Base-by-base conservation (phyloP, 2,113 vertebrate species). In the Camelus bactrianus region DNA sequence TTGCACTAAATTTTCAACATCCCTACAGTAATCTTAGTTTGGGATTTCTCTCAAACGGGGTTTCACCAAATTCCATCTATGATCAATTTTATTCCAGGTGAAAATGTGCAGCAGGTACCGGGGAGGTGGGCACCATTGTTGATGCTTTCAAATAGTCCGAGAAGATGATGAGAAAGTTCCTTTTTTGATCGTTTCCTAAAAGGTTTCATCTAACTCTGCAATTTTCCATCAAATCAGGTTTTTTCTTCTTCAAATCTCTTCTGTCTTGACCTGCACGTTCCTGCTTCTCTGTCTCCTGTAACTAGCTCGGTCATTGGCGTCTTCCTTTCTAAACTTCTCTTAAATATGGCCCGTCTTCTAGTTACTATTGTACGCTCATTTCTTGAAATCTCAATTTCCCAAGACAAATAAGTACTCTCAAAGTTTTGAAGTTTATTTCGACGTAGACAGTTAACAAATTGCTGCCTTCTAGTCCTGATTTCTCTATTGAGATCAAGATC, bases 1-100 rank as follows among this genome's bases (percentile, higher is more conserved):
- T 90, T 98, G 69, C 85, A 94, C 22, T 94, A 72, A 90, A 97
- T 97, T 97, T 97, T 97, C 95, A 96, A 95, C 96, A 90, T 93
- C 19, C 2, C 94, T 95, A 87, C 30, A 95, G 95, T 81, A 91
- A 95, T 85, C 95, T 91, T 92, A 96, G 76, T 89, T 84, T 82
- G 89, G 94, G 89, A 97, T 97, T 96, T 86, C 93, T 96, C 96
- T 93, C 96, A 97, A 81, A 9, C 58, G 0, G 42, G 50, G 22
- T 30, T 92, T 94, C 95, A 88, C 88, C 94, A 95, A 98, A 95
- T 81, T 82, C 72, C 28, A 65, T 69, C 62, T 56, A 54, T 77
- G 95, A 92, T 97, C 93, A 93, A 91, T 84, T 96, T 91, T 93
- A 73, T 58, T 24, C 81, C 13, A 3, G 8, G 17, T 79, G 73